Conservation (phyloP, 2,888 invertebrate genomes). For the Steinernema scapterisci region DNA sequence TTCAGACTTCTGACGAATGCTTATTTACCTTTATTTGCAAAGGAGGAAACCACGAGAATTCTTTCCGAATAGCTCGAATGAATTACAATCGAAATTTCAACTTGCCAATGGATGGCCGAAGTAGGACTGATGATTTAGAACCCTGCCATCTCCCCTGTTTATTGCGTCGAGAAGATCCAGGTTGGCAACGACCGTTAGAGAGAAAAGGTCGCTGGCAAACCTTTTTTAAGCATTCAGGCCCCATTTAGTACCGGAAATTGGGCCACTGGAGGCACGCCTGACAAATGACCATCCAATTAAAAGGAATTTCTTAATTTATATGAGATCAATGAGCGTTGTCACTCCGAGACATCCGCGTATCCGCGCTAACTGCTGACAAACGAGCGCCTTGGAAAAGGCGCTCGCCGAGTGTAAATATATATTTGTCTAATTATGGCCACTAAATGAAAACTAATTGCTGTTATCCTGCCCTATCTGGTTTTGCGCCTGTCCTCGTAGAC, state of each 20-base stretch:
- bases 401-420: constrained; percentile 9
- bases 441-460: background rate
- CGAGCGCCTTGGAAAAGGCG: constrained; percentile 6
- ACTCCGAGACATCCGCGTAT: no score
- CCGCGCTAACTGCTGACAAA: background rate
- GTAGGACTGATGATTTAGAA: no score
- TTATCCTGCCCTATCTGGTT: background rate
- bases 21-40: no score
- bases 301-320: constrained; percentile 30
- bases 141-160: no score
- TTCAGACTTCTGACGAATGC: no score
- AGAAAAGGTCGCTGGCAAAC: background rate
- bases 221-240: background rate
- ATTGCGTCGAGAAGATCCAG: no score
- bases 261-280: background rate
- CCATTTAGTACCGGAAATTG: no score
- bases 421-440: constrained; percentile 5
- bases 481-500: no score
- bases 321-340: constrained; percentile 17
- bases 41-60: no score
- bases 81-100: no score
- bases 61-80: no score
- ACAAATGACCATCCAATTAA: constrained; percentile 29
- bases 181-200: background rate
- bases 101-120: no score